These are phyloP conservation scores for Drosophila murphyi DNA, from an alignment of 1,140 invertebrate species.

Conservation along the genomic window DNA sequence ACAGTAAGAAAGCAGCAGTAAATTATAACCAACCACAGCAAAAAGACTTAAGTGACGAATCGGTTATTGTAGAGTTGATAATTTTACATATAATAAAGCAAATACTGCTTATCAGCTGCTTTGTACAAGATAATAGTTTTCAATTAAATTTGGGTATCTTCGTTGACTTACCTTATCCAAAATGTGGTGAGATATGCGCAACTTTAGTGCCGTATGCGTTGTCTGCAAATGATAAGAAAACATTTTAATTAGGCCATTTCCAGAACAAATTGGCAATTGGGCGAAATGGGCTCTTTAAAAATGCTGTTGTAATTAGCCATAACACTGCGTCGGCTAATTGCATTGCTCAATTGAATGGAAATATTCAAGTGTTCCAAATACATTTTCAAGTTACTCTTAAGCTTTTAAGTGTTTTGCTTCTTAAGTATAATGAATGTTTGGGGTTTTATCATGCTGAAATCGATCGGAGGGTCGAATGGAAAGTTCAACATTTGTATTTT, in stretches of 20 bases:
- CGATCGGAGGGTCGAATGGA: no score
- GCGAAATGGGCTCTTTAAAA: not conserved
- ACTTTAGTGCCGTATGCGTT: conserved; percentile 14
- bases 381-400: not conserved
- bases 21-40: no score
- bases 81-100: not conserved
- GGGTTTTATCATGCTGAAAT: no score
- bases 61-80: not conserved
- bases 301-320: not conserved
- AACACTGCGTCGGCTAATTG: conserved; percentile 5
- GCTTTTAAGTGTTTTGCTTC: not conserved
- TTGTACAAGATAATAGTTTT: not conserved
- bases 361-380: not conserved
- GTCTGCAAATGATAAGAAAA: conserved; percentile 30
- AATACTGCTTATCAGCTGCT: not conserved
- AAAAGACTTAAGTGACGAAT: no score
- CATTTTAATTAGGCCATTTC: conserved; percentile 10
- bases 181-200: conserved; percentile 14
- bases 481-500: no score
- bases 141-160: no score
- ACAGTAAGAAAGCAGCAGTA: no score
- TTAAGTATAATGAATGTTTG: not conserved
- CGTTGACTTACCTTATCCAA: conserved; percentile 34
- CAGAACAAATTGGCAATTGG: not conserved
- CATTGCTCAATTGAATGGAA: not conserved